Evolutionary conservation across 2,888 invertebrate species (phyloP).

Genomic region (Mesoligia furuncula): DNA sequence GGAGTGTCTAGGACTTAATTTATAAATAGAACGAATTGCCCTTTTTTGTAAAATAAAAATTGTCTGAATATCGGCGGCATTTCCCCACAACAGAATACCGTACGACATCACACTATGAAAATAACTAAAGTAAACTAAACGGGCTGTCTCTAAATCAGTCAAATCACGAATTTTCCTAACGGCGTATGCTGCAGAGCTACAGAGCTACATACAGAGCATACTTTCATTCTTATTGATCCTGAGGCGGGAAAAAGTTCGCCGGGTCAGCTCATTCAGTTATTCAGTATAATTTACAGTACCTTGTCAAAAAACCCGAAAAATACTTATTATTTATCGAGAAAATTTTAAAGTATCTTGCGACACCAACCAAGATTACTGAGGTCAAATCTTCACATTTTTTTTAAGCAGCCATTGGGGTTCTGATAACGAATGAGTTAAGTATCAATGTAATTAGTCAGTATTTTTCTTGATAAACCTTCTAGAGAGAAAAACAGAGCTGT

Average conservation of each 20-base stretch:
- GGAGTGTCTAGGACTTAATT: no score
- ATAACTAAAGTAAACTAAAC: no score
- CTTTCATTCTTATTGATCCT: not conserved
- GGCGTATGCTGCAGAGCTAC: no score
- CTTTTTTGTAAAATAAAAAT: no score
- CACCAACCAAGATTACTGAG: constrained; percentile 42
- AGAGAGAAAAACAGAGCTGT: constrained; percentile 50
- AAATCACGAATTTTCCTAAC: no score
- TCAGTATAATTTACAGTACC: not conserved
- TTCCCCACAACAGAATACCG: no score
- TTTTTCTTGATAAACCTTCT: constrained; percentile 54
- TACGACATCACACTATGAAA: no score
- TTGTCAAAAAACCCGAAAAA: constrained; percentile 2
- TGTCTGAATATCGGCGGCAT: no score
- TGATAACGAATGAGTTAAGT: constrained; percentile 62
- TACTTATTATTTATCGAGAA: constrained; percentile 19
- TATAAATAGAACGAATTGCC: no score
- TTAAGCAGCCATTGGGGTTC: constrained; percentile 59
- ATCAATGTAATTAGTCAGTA: constrained; percentile 59
- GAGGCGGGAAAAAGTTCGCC: not conserved
- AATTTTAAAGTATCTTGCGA: constrained; percentile 20
- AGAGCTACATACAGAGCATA: no score
- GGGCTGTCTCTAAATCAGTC: no score
- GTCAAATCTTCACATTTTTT: constrained; percentile 56
- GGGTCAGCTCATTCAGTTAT: not conserved